Base-by-base conservation (phyloP, 2,888 invertebrate species). In the Patella caerulea region DNA sequence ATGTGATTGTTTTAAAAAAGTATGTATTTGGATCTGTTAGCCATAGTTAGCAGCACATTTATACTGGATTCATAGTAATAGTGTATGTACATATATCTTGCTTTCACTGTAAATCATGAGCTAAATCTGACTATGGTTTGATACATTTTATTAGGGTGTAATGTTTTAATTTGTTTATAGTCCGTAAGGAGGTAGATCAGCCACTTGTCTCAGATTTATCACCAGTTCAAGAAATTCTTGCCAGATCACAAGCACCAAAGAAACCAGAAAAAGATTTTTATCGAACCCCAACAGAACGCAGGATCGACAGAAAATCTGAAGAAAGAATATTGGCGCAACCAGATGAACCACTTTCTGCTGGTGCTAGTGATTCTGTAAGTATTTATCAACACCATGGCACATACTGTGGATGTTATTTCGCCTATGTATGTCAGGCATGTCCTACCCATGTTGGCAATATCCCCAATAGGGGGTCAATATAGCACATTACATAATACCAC, bases 281-380 rank as follows among this genome's bases (percentile, higher is more conserved):
- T 74, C 80, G 83, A n/a, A 83, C 87, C 70, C 79, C 85, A 3
- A 81, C 86, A 3, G 83, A 85, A 72, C 81, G 82, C 56, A 83
- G 84, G 53, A 79, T 86, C n/a, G 86, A 86, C 76, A 83, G 85
- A 54, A 85, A 84, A 73, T 71, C 84, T 4, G 84, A 86, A 72
- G 85, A 84, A 72, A 81, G 86, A 72, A 80, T 82, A 76, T 80
- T 85, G 19, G 84, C 84, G 72, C 81, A 80, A 70, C 79, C 82
- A 59, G 83, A 83, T 72, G 84, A 85, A 74, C 77, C 80, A 45
- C 24, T 65, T 11, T 65, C 65, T 14, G 24, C 65, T 24, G 65
- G 59, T 19, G 59, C 69, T 65, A 74, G 74, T 45, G 74, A 74
- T 19, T 45, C 74, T 69, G 74, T 74, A 65, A 65, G 74, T 74